Evolutionary conservation across 2,888 invertebrate genomes (phyloP), one percentile per base, ranked within the genome.

Genomic region (Microctonus aethiopoides): DNA sequence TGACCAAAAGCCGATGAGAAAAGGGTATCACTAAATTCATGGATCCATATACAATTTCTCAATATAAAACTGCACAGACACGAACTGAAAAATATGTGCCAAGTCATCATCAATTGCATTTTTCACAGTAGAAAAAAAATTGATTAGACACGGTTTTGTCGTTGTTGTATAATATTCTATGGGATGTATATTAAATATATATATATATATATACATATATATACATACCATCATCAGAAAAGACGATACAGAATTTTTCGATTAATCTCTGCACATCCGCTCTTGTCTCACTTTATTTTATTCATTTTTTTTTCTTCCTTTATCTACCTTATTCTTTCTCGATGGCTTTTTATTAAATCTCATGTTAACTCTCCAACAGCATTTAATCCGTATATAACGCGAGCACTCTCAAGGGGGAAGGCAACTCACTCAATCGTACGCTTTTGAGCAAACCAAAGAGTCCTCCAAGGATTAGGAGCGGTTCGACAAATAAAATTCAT

Each of bases 381-480:
- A 57, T 66, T 66, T 57, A 66, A 66, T 57, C 56, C 57, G 46
- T 16, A n/a, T 46, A n/a, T n/a, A 46, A 2, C 6, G 16, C 46
- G 46, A 16, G 46, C 46, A n/a, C 46, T 46, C 46, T 46, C 46
- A 46, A 46, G 46, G 20, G 46, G 16, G 20, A n/a, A n/a, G 46
- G 46, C 46, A 41, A 46, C 57, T 32, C 52, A 51, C 63, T 63
- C 57, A 56, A 20, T 66, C 26, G 66, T 46, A 4, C 20, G 41
- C 57, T 57, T 66, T 66, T 39, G 66, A 66, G 57, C 26, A 32
- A n/a, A 54, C 63, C 74, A 77, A 77, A 81, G 81, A 82, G 84
- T 83, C 79, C 83, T 83, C 79, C 75, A 81, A 80, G 80, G 81
- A 84, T 84, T 82, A 83, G 80, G 77, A 73, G 70, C 75, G 78